Base-by-base conservation (phyloP, 2,888 invertebrate species). In the Terebella lapidaria region DNA sequence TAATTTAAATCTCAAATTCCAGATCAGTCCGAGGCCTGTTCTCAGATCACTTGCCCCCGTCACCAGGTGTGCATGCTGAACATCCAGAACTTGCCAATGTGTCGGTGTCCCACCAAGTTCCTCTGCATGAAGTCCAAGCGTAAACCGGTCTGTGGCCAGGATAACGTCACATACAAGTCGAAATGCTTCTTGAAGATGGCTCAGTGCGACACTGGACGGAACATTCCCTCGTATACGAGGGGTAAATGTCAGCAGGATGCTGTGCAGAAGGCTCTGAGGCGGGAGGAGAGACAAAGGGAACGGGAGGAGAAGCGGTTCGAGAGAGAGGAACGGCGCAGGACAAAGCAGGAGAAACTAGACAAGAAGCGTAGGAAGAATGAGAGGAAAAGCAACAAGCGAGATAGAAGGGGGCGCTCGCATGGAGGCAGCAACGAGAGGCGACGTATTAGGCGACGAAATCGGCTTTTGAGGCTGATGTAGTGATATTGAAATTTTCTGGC, bases 1-100 rank as follows among this genome's bases (percentile, higher is more conserved):
- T n/a, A n/a, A n/a, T n/a, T n/a, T n/a, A n/a, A n/a, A n/a, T n/a
- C n/a, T n/a, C n/a, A n/a, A n/a, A 15, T 10, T 22, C 5, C 22
- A 49, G 49, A 22, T 10, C 49, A 49, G 22, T 49, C 49, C 10
- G 49, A 61, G 45, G 54, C 61, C 4, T 58, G 58, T 28, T 25
- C 18, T 18, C 25, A 49, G 5, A 58, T 76, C 30, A 63, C 66
- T 26, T 78, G 78, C 65, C 72, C 75, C n/a, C 71, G 71, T 57
- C 67, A 70, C 55, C 71, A 75, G 61, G 70, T 76, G n/a, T 78
- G 78, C 56, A 70, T 74, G 64, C 69, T 73, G 54, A 78, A 78
- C 67, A 70, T 74, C 57, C 77, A 77, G 65, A 74, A 75, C 2
- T 69, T 78, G 18, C 76, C 78, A 0, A 64, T 77, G 42, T 78